Percentiles rank a stretch among this genome's conserved stretches.
Evolutionary conservation across 2,113 vertebrate genomes (phyloP).

Genomic region (Oostethus manadensis): DNA sequence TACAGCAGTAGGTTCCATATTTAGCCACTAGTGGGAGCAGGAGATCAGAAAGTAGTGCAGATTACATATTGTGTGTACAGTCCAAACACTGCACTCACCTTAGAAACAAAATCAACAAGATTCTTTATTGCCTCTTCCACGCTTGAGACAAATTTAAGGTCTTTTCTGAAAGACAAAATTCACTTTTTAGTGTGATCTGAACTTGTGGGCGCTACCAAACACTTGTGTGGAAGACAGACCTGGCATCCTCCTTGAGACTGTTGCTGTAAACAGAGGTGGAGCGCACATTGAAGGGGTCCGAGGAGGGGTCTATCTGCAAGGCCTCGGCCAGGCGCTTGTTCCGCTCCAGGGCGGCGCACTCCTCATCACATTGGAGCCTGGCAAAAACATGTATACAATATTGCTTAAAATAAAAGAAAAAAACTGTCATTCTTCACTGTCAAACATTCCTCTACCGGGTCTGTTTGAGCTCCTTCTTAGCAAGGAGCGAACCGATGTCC

Average conservation of each 20-base stretch:
- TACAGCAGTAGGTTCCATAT: neutral
- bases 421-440: neutral
- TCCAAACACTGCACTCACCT: slow-evolving; percentile 71
- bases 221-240: slow-evolving; percentile 61
- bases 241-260: slow-evolving; percentile 90
- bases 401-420: neutral
- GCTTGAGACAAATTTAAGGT: slow-evolving; percentile 90
- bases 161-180: slow-evolving; percentile 78
- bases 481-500: slow-evolving; percentile 88
- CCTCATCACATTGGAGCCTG: slow-evolving; percentile 92
- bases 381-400: slow-evolving; percentile 2
- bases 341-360: slow-evolving; percentile 88
- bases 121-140: slow-evolving; percentile 90
- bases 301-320: slow-evolving; percentile 83
- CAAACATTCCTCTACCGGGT: slow-evolving; percentile 71
- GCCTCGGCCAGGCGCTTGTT: slow-evolving; percentile 90
- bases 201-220: too few species aligned
- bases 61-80: neutral
- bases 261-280: slow-evolving; percentile 87
- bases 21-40: slow-evolving; percentile 26
- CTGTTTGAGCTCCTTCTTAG: slow-evolving; percentile 91
- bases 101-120: slow-evolving; percentile 87
- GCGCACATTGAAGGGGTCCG: slow-evolving; percentile 87
- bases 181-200: neutral
- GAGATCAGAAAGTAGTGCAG: neutral